Evolutionary conservation across 2,113 vertebrate genomes (phyloP), one percentile per base, ranked within the genome.

Genomic region (Prinia subflava): DNA sequence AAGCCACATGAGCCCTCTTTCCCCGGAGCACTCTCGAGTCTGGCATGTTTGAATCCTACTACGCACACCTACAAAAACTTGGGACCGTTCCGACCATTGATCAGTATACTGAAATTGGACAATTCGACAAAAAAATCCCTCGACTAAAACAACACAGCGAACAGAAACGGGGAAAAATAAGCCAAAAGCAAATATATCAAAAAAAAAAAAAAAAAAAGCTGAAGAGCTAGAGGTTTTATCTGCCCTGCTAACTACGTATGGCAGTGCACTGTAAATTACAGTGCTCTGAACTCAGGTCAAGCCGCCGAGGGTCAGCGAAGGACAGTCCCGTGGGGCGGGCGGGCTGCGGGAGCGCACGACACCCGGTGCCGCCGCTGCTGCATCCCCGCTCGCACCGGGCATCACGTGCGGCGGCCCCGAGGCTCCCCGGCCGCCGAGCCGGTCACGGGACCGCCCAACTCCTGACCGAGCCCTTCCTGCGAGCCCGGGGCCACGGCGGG

Each of bases 371-470:
- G 69, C 57, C 5, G 39, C 71, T 1, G 49, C 65, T 6, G 50
- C 62, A 20, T 3, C 49, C 35, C 68, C 44, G 8, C 23, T 55
- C 0, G 10, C 49, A 16, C 9, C 6, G 46, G 5, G 23, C 78
- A 37, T 11, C 60, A 8, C 28, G 14, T 1, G 47, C 35, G 23
- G 59, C 42, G 12, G 41, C 50, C 57, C 59, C n/a, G 2, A 2
- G 42, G 63, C 52, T 19, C 46, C 68, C 49, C 6, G 63, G 63
- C 41, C 78, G 63, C 92, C 41, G 16, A 25, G 76, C 64, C 55
- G 47, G 78, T 42, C 95, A 89, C n/a, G 79, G 91, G 90, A 90
- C 87, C 78, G 31, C 56, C 59, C 11, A 62, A 39, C 80, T 80
- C 94, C 89, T 13, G 82, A 30, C 59, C 28, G 60, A 69, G 55